Percentiles rank a stretch among this genome's conserved stretches.
phyloP scores from a whole-genome alignment of 2,113 vertebrate genomes.

The Oncorhynchus keta region DNA sequence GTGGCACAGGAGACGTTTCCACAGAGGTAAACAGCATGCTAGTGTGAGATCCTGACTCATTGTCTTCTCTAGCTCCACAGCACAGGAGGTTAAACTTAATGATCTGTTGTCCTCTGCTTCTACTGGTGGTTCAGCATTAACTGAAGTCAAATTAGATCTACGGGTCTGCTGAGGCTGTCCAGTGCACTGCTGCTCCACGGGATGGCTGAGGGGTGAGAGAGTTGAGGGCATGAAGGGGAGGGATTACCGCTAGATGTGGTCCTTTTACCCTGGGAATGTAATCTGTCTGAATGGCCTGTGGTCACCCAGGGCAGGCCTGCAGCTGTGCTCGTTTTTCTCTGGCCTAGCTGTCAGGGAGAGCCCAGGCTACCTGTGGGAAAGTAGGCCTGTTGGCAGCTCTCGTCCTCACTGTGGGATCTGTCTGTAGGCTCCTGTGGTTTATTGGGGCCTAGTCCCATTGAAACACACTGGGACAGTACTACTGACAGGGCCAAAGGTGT shows the following conservation, averaged over 20 bases:
- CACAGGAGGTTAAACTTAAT: constrained; percentile 73
- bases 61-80: constrained; percentile 59
- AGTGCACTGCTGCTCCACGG: constrained; percentile 15
- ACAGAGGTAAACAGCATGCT: constrained; percentile 59
- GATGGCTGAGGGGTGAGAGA: neutral
- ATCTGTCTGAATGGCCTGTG: constrained; percentile 67
- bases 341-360: constrained; percentile 40
- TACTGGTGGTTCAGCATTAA: constrained; percentile 48
- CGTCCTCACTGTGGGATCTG: constrained; percentile 38
- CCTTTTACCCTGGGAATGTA: constrained; percentile 70
- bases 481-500: constrained; percentile 56
- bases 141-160: constrained; percentile 60
- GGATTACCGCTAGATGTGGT: constrained; percentile 65
- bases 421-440: constrained; percentile 36
- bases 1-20: constrained; percentile 52
- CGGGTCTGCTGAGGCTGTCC: constrained; percentile 27
- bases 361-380: constrained; percentile 66
- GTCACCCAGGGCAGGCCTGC: constrained; percentile 63
- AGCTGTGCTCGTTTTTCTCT: constrained; percentile 68
- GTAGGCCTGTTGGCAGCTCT: constrained; percentile 42
- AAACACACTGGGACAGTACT: constrained; percentile 40
- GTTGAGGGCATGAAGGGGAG: constrained; percentile 23
- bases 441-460: constrained; percentile 46
- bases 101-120: constrained; percentile 51
- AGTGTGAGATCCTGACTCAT: constrained; percentile 75